Base-by-base conservation (phyloP, 2,888 invertebrate genomes). In the Anthophora plumipes region DNA sequence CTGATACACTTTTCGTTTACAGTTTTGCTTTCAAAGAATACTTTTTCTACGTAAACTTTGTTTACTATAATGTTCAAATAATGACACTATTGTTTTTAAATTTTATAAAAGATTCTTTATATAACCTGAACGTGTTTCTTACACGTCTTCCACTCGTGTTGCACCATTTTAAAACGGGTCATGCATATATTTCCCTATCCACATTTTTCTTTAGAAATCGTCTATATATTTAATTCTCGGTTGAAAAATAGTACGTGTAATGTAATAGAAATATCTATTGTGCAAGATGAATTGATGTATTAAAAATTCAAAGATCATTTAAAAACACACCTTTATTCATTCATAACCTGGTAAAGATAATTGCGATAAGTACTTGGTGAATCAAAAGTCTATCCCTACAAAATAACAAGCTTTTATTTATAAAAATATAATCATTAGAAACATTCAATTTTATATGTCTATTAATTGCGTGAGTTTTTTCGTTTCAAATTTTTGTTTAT, bases 41-140 rank as follows among this genome's bases (percentile, higher is more conserved):
- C 3, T 43, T 25, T 20, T 7, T 20, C 37, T 5, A 20, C 1
- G 8, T 9, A 72, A 1, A 20, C 46, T 61, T 57, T 20, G 7
- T 41, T 67, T 71, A 50, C 5, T 39, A 14, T 0, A 17, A 22
- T n/a, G 37, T 71, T 71, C 17, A 7, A 46, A 63, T 22, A 43
- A 20, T 67, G 67, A 80, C 77, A 80, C 55, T 50, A 66, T 48
- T 54, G 20, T 64, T 59, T 14, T 39, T 9, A 54, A 50, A 70
- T 64, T 78, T 70, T 54, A 60, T 8, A 46, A 39, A 20, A 11
- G n/a, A 48, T 39, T 60, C 54, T 55, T 66, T 46, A 60, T 22
- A 48, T 60, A 77, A 70, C 20, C 22, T 54, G 31, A 77, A 70
- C 20, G 31, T 54, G 31, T 22, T 46, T 43, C 39, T 64, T 46